phyloP scores from a whole-genome alignment of 2,113 vertebrate species.

The Tylochromis polylepis region DNA sequence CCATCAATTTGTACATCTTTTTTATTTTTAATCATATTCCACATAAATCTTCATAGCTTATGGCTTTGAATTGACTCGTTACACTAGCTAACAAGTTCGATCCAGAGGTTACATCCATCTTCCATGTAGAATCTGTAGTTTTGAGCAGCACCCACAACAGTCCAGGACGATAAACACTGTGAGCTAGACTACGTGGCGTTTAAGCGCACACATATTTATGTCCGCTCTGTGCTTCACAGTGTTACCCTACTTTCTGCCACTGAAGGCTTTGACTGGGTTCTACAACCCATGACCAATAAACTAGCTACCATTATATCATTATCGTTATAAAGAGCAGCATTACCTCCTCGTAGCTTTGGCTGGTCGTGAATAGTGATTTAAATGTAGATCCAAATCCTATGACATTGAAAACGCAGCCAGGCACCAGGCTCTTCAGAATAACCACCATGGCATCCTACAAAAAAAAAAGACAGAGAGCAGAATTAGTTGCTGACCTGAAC shows the following conservation, averaged over 20 bases:
- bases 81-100: rapidly evolving
- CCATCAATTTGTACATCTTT: neutral
- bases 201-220: neutral
- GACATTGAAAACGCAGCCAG: constrained; percentile 87
- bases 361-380: constrained; percentile 84
- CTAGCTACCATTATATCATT: neutral
- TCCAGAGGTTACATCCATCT: neutral
- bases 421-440: constrained; percentile 88
- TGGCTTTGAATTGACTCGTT: neutral
- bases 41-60: neutral
- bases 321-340: neutral
- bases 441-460: constrained; percentile 87
- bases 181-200: rapidly evolving
- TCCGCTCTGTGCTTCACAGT: neutral
- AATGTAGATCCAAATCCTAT: constrained; percentile 89
- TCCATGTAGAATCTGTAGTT: neutral
- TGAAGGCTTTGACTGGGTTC: neutral
- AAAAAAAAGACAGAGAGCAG: neutral
- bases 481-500: neutral
- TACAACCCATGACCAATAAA: neutral
- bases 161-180: neutral
- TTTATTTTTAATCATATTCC: neutral
- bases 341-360: constrained; percentile 88
- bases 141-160: too few species aligned
- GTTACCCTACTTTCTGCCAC: neutral